phyloP scores from a whole-genome alignment of 2,797 vertebrate genomes.

The Erpetoichthys calabaricus region DNA sequence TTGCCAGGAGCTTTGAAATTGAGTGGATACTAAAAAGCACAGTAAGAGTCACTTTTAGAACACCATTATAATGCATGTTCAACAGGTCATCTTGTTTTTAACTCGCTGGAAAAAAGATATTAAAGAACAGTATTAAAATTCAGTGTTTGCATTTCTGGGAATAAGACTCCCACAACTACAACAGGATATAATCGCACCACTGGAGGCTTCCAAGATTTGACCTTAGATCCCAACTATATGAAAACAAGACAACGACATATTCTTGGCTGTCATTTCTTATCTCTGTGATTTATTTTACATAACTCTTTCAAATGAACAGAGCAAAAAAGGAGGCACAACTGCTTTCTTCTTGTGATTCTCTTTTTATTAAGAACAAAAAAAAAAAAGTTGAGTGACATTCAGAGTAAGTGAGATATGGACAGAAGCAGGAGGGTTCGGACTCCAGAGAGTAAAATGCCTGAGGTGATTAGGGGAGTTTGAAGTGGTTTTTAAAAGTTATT shows the following conservation, averaged over 20 bases:
- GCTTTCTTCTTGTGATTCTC: not conserved
- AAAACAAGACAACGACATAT: not conserved
- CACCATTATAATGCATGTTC: too few relatives aligned
- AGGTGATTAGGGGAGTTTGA: not conserved
- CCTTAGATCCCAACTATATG: not conserved
- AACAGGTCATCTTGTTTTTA: too few relatives aligned
- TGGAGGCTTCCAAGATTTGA: not conserved
- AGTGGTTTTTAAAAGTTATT: not conserved
- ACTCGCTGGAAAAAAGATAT: too few relatives aligned
- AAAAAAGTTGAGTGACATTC: not conserved
- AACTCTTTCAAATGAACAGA: not conserved
- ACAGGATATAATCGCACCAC: too few relatives aligned
- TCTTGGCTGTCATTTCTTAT: not conserved
- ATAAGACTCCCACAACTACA: too few relatives aligned
- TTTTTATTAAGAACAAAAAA: not conserved
- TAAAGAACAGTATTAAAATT: too few relatives aligned
- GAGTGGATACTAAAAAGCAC: too few relatives aligned
- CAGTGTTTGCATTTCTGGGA: too few relatives aligned
- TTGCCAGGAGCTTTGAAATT: too few relatives aligned
- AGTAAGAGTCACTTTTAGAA: too few relatives aligned
- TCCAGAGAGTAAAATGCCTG: not conserved
- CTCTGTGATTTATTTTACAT: slow-evolving; percentile 1
- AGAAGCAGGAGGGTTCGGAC: not conserved
- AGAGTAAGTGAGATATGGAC: not conserved
- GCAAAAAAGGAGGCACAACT: not conserved